These are phyloP conservation scores for Silurus meridionalis DNA, from an alignment of 2,113 vertebrate genomes.

Conservation along the genomic window DNA sequence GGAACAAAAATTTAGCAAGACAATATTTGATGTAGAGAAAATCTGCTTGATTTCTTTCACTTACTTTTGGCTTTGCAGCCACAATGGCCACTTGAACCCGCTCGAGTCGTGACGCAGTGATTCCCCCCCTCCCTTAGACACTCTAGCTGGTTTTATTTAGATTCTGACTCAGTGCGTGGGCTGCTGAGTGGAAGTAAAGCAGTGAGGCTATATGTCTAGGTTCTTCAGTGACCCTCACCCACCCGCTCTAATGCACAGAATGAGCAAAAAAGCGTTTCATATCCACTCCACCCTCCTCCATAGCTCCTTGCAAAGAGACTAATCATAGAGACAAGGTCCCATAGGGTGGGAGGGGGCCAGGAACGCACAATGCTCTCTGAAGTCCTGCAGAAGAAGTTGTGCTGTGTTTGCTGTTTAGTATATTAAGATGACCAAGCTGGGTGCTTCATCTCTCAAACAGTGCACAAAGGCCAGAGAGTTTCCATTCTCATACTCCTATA, in stretches of 20 bases:
- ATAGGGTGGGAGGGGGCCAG: slow-evolving; percentile 41
- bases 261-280: slow-evolving; percentile 48
- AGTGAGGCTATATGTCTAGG: slow-evolving; percentile 41
- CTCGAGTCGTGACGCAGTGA: slow-evolving; percentile 22
- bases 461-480: not conserved
- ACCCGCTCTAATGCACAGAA: slow-evolving; percentile 44
- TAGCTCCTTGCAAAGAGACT: slow-evolving; percentile 35
- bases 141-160: slow-evolving; percentile 46
- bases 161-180: slow-evolving; percentile 51
- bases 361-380: slow-evolving; percentile 39
- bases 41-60: slow-evolving; percentile 20
- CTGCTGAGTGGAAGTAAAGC: slow-evolving; percentile 39
- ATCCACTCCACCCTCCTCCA: slow-evolving; percentile 51
- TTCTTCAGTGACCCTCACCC: slow-evolving; percentile 51
- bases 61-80: not conserved
- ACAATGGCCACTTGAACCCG: not conserved
- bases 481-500: slow-evolving; percentile 34
- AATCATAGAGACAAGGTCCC: slow-evolving; percentile 24
- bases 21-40: not conserved
- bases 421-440: slow-evolving; percentile 31
- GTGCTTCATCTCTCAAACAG: slow-evolving; percentile 24
- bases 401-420: slow-evolving; percentile 25
- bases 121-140: slow-evolving; percentile 10
- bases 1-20: not conserved
- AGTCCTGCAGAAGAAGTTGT: slow-evolving; percentile 42